Evolutionary conservation across 2,797 vertebrate species (phyloP), one percentile per base, ranked within the genome.

Genomic region (Muraenolepis orangiensis): DNA sequence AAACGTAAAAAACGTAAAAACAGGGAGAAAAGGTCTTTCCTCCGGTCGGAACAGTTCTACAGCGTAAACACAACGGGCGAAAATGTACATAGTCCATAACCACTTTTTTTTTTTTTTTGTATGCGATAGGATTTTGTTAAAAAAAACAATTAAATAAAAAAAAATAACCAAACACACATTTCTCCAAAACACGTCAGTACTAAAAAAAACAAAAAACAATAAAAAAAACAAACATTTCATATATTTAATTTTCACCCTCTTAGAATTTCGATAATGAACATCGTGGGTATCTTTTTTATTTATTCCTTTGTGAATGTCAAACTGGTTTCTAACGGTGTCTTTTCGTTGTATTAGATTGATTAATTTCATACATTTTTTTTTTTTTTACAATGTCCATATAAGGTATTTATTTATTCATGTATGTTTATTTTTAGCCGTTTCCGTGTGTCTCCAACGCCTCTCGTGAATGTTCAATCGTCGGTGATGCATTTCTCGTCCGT

Each of bases 161-260:
- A 93, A 91, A 91, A 93, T 93, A 92, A n/a, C n/a, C n/a, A 93
- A 81, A 87, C 96, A 94, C 94, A 95, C 93, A 95, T 95, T 95
- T 96, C 95, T 96, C 94, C 96, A 97, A 97, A 94, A 97, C 95
- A 95, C 93, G 91, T 97, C 95, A 98, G 95, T 96, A 96, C 95
- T 97, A 98, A 95, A 98, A 98, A 57, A n/a, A 57, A 57, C 51
- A 3, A 3, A 8, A 34, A 34, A 34, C 32, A 3, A 34, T 4
- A 57, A n/a, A 6, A n/a, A 57, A 57, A 98, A 97, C 95, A 96
- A 98, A 95, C 92, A 94, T 91, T 85, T 90, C 72, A 86, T 91
- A 90, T 87, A 91, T 89, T 95, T 92, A 91, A 92, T 94, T 91
- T 93, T 91, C 92, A 91, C 93, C 90, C 85, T 91, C 83, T 91